Evolutionary conservation across 2,113 vertebrate genomes (phyloP).

Genomic region (Pleuronectes platessa): DNA sequence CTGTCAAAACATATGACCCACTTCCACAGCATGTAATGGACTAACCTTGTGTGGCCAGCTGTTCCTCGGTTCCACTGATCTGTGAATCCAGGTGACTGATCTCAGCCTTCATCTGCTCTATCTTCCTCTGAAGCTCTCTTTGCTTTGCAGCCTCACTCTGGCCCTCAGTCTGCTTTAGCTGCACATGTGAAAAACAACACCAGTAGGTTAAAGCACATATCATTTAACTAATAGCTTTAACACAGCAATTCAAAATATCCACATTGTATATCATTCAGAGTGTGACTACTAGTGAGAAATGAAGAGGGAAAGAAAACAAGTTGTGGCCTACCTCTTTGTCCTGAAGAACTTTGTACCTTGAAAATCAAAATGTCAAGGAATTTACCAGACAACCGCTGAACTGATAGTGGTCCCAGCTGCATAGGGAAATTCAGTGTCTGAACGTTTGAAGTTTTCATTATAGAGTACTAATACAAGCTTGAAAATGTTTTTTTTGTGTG

Average conservation of each 20-base stretch:
- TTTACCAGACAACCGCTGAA: background rate
- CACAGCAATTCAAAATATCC: background rate
- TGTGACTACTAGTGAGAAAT: background rate
- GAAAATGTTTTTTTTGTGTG: too few relatives aligned
- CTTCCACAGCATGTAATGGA: background rate
- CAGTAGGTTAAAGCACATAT: background rate
- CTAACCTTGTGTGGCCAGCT: constrained; percentile 84
- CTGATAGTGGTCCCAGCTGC: background rate
- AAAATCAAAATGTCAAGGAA: constrained; percentile 63
- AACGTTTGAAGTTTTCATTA: background rate
- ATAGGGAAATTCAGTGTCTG: background rate
- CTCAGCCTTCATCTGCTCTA: constrained; percentile 81
- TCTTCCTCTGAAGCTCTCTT: constrained; percentile 79
- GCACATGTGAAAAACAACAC: constrained; percentile 10
- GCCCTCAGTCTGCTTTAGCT: constrained; percentile 70
- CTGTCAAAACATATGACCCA: background rate
- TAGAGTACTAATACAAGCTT: too few relatives aligned
- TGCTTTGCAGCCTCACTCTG: constrained; percentile 76
- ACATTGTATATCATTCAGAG: background rate
- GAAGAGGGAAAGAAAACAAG: background rate
- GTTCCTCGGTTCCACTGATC: constrained; percentile 81
- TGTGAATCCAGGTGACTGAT: constrained; percentile 84
- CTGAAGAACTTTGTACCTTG: constrained; percentile 82
- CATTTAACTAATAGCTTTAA: background rate
- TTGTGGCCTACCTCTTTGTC: constrained; percentile 77